Conservation (phyloP, 1,140 invertebrate species). For the Aphidius ervi region DNA sequence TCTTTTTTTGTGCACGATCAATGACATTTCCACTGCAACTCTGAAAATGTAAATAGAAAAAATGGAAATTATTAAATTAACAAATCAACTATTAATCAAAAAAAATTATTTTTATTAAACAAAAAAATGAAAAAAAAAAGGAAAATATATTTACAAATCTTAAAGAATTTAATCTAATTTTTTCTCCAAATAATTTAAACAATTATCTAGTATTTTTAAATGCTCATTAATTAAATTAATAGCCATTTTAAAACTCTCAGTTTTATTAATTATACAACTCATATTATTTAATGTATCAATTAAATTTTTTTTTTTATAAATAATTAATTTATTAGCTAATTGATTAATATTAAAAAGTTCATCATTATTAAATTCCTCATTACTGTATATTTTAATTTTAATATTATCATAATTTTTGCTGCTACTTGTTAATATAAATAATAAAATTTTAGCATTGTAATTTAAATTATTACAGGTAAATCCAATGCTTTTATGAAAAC, state of each 20-base stretch:
- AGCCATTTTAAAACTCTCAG: conserved; percentile 37
- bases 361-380: conserved; percentile 30
- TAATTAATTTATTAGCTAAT: conserved; percentile 33
- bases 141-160: neutral
- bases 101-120: too few relatives aligned
- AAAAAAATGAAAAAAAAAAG: neutral
- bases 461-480: conserved; percentile 56
- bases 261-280: conserved; percentile 27
- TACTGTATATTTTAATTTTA: conserved; percentile 40
- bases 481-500: conserved; percentile 52
- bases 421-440: conserved; percentile 38
- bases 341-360: conserved; percentile 29
- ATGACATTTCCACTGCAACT: conserved; percentile 47
- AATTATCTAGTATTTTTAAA: conserved; percentile 32
- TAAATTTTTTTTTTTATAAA: conserved; percentile 32
- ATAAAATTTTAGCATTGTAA: conserved; percentile 50
- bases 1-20: conserved; percentile 45
- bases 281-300: conserved; percentile 29
- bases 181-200: conserved; percentile 1
- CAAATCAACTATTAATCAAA: conserved; percentile 7
- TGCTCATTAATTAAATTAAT: conserved; percentile 38
- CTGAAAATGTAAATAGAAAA: conserved; percentile 28
- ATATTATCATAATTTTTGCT: conserved; percentile 29
- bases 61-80: conserved; percentile 3
- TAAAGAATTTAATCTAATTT: neutral